phyloP scores from a whole-genome alignment of 2,113 vertebrate genomes.

The Mionectes macconnelli region DNA sequence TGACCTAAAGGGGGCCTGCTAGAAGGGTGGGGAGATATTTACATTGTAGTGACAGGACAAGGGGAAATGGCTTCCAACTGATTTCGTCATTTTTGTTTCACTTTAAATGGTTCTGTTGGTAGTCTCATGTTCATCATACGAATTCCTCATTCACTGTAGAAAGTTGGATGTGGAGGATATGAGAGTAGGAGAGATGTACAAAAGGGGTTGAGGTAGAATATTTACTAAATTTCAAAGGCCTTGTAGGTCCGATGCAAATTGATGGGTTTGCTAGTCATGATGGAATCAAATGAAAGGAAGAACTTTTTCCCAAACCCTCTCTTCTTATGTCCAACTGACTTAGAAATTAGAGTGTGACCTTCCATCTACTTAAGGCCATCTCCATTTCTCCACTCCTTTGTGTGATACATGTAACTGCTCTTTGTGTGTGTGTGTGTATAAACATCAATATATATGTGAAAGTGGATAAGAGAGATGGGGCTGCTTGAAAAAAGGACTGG shows the following conservation, averaged over 20 bases:
- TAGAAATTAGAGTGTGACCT: neutral
- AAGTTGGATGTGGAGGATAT: neutral
- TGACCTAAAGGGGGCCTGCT: neutral
- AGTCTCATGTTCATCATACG: neutral
- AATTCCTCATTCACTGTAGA: neutral
- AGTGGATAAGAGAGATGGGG: neutral
- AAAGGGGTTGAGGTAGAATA: neutral
- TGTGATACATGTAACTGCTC: neutral
- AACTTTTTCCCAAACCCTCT: neutral
- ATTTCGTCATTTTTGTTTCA: neutral
- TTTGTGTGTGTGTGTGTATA: too few species aligned
- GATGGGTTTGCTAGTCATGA: neutral
- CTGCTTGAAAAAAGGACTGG: neutral
- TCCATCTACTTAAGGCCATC: neutral
- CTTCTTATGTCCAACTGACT: neutral
- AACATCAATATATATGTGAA: too few species aligned
- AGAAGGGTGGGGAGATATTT: neutral
- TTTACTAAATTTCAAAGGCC: neutral
- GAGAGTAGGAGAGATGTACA: neutral
- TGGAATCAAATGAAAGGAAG: neutral
- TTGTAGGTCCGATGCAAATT: neutral
- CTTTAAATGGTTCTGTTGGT: neutral
- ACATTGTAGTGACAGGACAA: neutral
- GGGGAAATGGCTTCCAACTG: neutral
- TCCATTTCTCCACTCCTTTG: neutral